A percentile compares a stretch with the other conserved stretches of the same genome.
Evolutionary conservation across 2,797 vertebrate genomes (phyloP).

Genomic region (Sebastes diploproa): DNA sequence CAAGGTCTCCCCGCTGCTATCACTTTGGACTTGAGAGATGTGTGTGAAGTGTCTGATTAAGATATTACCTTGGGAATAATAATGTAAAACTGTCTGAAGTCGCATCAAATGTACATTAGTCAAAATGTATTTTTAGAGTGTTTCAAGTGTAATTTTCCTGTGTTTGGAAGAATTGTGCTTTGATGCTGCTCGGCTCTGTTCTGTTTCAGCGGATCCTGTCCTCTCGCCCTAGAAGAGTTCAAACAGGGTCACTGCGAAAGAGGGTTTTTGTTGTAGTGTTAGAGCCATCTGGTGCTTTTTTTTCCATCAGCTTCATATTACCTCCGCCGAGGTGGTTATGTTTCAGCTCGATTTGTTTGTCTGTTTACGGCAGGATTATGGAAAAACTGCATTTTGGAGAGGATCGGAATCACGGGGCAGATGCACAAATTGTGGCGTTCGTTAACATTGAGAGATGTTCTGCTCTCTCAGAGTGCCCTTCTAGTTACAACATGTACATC

Average conservation of each 20-base stretch:
- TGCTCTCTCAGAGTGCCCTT: no score
- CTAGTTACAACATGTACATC: no score
- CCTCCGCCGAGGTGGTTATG: not conserved
- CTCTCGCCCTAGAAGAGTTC: not conserved
- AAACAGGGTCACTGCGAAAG: not conserved
- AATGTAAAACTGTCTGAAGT: slow-evolving; percentile 3
- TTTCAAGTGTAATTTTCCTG: slow-evolving; percentile 12
- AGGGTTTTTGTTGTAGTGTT: not conserved
- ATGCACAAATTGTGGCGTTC: not conserved
- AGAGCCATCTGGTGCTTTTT: slow-evolving; percentile 17
- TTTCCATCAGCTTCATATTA: not conserved
- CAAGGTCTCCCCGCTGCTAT: slow-evolving; percentile 26
- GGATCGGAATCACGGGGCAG: not conserved
- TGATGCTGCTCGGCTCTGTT: not conserved
- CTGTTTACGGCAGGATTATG: not conserved
- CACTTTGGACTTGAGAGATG: slow-evolving; percentile 24
- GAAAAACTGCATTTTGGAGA: not conserved
- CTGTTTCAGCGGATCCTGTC: not conserved
- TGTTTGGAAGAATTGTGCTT: slow-evolving; percentile 6
- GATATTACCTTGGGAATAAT: slow-evolving; percentile 33
- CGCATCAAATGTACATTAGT: slow-evolving; percentile 6
- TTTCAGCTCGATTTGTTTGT: not conserved
- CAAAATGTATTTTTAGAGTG: slow-evolving; percentile 9
- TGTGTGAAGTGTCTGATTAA: slow-evolving; percentile 25
- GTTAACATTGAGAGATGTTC: not conserved